These are phyloP conservation scores for Muntiacus muntjak DNA, from an alignment of 2,113 vertebrate species.

Conservation along the genomic window DNA sequence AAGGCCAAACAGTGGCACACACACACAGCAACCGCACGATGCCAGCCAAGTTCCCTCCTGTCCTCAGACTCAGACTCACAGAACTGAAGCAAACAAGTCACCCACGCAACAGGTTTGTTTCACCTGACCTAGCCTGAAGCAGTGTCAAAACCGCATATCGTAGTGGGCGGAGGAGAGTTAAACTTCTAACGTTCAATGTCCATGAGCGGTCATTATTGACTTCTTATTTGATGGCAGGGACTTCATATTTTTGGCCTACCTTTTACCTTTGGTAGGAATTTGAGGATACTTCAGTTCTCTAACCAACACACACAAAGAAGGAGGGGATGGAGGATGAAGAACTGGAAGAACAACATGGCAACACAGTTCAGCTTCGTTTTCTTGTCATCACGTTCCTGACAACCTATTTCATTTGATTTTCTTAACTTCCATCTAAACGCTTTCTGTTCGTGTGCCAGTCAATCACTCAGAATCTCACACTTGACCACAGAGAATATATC, in stretches of 20 bases:
- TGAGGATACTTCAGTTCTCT: neutral
- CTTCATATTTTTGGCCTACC: neutral
- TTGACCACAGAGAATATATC: neutral
- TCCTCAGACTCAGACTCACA: neutral
- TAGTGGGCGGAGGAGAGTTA: neutral
- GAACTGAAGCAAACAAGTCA: neutral
- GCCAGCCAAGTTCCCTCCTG: neutral
- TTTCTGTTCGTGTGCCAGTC: neutral
- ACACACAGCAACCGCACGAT: accelerated
- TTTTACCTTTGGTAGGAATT: neutral
- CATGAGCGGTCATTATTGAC: neutral
- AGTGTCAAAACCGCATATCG: neutral
- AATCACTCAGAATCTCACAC: neutral
- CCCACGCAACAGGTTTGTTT: neutral
- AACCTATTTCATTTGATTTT: neutral
- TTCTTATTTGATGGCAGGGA: neutral
- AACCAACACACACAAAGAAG: neutral
- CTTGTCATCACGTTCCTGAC: neutral
- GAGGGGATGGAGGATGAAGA: neutral
- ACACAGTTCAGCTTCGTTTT: neutral
- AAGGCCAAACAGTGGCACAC: accelerated
- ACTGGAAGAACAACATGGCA: neutral
- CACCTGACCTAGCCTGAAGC: neutral
- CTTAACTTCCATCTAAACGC: neutral
- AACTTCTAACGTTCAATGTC: neutral